A percentile compares a stretch with the other conserved stretches of the same genome.
Conservation (phyloP, 2,797 vertebrate species). For the Onychomys leucogaster region DNA sequence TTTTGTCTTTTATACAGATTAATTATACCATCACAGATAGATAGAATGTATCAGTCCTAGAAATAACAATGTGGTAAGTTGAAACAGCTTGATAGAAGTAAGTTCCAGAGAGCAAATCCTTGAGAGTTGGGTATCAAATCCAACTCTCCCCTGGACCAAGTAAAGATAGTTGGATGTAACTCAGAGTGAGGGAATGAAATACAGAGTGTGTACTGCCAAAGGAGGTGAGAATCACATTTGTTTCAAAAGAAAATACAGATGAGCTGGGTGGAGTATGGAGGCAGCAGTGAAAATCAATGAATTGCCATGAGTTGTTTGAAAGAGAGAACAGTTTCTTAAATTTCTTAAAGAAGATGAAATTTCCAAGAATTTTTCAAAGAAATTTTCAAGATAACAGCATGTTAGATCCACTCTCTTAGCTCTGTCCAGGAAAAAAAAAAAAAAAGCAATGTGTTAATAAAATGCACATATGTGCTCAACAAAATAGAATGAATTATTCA, state of each 20-base stretch:
- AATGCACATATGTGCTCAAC: not conserved
- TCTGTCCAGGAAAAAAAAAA: not conserved
- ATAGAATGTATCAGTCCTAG: not conserved
- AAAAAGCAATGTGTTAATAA: not conserved
- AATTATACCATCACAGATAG: not conserved
- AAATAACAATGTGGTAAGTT: not conserved
- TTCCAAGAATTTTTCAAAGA: not conserved
- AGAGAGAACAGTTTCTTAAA: not conserved
- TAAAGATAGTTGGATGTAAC: not conserved
- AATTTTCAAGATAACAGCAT: not conserved
- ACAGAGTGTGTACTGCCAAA: not conserved
- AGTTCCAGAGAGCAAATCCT: not conserved
- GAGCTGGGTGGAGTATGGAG: not conserved
- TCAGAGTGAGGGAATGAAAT: not conserved
- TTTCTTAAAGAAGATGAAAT: not conserved
- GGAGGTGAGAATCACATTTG: not conserved
- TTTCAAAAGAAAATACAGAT: not conserved
- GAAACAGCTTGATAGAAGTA: not conserved
- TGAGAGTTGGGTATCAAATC: not conserved
- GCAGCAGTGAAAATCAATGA: not conserved
- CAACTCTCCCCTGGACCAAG: not conserved
- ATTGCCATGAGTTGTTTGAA: not conserved
- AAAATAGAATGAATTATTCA: constrained; percentile 17
- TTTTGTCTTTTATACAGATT: not conserved
- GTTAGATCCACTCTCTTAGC: not conserved